Conservation (phyloP, 2,797 vertebrate species). For the Bufotes viridis region DNA sequence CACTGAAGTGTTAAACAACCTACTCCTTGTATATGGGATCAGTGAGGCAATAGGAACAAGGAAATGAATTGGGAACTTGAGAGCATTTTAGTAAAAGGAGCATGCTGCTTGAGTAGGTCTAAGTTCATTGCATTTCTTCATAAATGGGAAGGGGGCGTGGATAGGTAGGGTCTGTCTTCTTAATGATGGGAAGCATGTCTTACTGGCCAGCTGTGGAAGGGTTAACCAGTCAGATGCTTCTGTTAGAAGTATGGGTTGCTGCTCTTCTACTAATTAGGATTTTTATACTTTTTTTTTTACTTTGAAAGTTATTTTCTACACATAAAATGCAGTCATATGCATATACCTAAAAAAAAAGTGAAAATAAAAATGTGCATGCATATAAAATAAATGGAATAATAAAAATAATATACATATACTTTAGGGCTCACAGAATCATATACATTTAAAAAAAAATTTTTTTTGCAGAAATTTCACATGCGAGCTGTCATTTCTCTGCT, state of each 20-base stretch:
- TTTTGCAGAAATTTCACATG: neutral
- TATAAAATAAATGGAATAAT: too few relatives aligned
- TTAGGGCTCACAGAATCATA: neutral
- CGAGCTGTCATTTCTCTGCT: neutral
- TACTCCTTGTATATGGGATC: slow-evolving; percentile 57
- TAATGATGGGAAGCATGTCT: slow-evolving; percentile 12
- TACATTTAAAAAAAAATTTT: neutral
- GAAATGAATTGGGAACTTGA: slow-evolving; percentile 69
- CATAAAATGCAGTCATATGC: neutral
- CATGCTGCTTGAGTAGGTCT: slow-evolving; percentile 62
- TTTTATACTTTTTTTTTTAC: neutral
- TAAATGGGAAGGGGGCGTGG: neutral
- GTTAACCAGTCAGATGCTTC: slow-evolving; percentile 35
- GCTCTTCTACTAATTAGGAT: too few relatives aligned
- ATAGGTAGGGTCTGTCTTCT: slow-evolving; percentile 28
- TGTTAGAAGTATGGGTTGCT: neutral
- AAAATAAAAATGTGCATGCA: too few relatives aligned
- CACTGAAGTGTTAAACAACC: slow-evolving; percentile 48
- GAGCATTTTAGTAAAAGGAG: slow-evolving; percentile 65
- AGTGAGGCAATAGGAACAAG: slow-evolving; percentile 66
- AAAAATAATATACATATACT: too few relatives aligned
- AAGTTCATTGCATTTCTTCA: slow-evolving; percentile 57
- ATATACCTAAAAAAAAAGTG: too few relatives aligned
- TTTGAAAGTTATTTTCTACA: slow-evolving; percentile 15
- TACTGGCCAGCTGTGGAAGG: neutral